Evolutionary conservation across 2,888 invertebrate genomes (phyloP), one percentile per base, ranked within the genome.

Genomic region (Scaptomyza flava): DNA sequence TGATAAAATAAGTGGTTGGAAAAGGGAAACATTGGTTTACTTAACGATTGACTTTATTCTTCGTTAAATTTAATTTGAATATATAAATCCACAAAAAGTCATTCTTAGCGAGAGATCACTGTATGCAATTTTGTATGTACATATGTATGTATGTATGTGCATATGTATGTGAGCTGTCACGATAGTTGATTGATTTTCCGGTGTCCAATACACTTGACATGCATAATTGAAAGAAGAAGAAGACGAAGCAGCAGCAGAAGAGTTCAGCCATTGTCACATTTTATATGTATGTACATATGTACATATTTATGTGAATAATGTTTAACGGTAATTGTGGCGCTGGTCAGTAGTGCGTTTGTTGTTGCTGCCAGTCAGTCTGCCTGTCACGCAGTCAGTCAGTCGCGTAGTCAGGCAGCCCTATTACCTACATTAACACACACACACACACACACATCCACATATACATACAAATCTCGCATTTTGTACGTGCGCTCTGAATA

Each of bases 141-240:
- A 3, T 23, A 23, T 23, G 23, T 23, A 23, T 4, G 4, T 23
- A 23, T 4, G 4, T 38, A 3, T 38, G 38, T 38, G 4, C n/a
- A 12, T 7, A 6, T 43, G 6, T 50, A 20, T n/a, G 36, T 38
- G 34, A 20, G 23, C 82, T 79, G 85, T 81, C 81, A 72, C 8
- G 79, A 70, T 75, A 63, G 69, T 66, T 81, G 81, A 82, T 82
- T 82, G 82, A 82, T 82, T 82, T 82, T 83, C 82, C 82, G 83
- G 83, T 85, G 61, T 68, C 42, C 41, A 48, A 51, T 54, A 66
- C 81, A 82, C 81, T 85, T 82, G 81, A 78, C 83, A 82, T 82
- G 81, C 86, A 85, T 80, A 67, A 27, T 54, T 62, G 64, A 42
- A 71, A 62, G 73, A 68, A 61, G 72, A 61, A 63, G 77, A 33